Percentiles rank a stretch among this genome's conserved stretches.
Evolutionary conservation across 2,113 vertebrate genomes (phyloP).

Genomic region (Mormyrus lacerda): DNA sequence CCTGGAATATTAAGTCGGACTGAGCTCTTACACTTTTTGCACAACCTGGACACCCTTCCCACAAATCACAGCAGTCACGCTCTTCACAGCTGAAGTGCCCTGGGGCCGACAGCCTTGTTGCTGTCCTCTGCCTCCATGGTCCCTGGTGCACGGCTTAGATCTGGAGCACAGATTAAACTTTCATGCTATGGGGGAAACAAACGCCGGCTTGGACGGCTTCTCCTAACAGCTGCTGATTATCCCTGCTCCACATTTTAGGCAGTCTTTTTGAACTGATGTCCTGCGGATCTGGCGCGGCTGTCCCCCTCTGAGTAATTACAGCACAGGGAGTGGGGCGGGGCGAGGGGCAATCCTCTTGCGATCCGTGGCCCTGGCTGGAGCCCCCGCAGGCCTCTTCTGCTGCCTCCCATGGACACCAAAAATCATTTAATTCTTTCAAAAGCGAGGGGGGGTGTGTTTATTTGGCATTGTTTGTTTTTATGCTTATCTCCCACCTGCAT

Average conservation of each 20-base stretch:
- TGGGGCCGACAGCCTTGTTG: not conserved
- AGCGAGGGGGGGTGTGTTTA: not conserved
- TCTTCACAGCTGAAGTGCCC: not conserved
- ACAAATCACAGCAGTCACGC: not conserved
- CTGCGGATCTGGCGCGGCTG: constrained; percentile 46
- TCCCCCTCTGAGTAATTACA: constrained; percentile 23
- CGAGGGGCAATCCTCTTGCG: not conserved
- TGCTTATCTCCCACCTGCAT: not conserved
- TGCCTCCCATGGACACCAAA: not conserved
- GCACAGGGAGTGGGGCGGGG: not conserved
- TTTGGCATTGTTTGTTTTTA: constrained; percentile 2
- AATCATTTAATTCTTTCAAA: constrained; percentile 14
- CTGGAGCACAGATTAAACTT: constrained; percentile 6
- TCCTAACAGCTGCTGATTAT: constrained; percentile 68
- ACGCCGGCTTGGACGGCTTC: constrained; percentile 20
- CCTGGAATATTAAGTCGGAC: not conserved
- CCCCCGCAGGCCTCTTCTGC: not conserved
- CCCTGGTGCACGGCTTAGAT: not conserved
- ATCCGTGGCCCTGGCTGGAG: not conserved
- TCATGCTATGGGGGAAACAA: not conserved
- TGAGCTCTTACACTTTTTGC: too few relatives aligned
- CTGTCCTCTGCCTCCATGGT: not conserved
- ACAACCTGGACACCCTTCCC: not conserved
- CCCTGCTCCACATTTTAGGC: constrained; percentile 60
- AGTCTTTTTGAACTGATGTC: constrained; percentile 65